Base-by-base conservation (phyloP, 2,113 vertebrate species). In the Chaetodon auriga region DNA sequence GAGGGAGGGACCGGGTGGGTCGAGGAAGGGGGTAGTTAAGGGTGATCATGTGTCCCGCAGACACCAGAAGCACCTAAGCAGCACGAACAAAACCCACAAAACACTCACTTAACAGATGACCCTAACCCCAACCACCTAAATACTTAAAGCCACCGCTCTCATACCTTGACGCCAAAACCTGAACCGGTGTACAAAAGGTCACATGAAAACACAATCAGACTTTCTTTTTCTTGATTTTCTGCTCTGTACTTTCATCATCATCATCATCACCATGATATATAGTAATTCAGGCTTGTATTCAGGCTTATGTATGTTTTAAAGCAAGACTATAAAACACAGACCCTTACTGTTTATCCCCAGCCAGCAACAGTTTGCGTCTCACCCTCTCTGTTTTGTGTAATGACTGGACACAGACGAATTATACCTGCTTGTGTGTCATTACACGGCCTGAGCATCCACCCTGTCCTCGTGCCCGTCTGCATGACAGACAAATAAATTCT, bases 401-500 rank as follows among this genome's bases (percentile, higher is more conserved):
- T 86, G 81, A 82, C 61, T 62, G 68, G 15, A 75, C 45, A 48
- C 45, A 68, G 48, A 83, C 68, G 75, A 96, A 96, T 97, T 95
- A 97, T 96, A 97, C 95, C 95, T 95, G 94, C 82, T 95, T 90
- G 96, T 97, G 95, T 96, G 95, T 96, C 95, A 97, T 97, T 96
- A 96, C 95, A 91, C 93, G 90, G 93, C 94, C 93, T 95, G 94
- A 46, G 55, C 69, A 54, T 45, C 57, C 62, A 63, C 11, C 49
- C 43, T 58, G 61, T 80, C 95, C 95, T 95, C 92, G 89, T 94
- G 93, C 93, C 93, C 87, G 92, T 80, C 72, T 94, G 95, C 95
- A 96, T 97, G 97, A 97, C 96, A 97, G 95, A 96, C 96, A 98
- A 79, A 97, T 97, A 97, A 97, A 96, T 96, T 93, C 90, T 95